Evolutionary conservation across 2,888 invertebrate genomes (phyloP), one percentile per base, ranked within the genome.

Genomic region (Polydrusus pterygomalis): DNA sequence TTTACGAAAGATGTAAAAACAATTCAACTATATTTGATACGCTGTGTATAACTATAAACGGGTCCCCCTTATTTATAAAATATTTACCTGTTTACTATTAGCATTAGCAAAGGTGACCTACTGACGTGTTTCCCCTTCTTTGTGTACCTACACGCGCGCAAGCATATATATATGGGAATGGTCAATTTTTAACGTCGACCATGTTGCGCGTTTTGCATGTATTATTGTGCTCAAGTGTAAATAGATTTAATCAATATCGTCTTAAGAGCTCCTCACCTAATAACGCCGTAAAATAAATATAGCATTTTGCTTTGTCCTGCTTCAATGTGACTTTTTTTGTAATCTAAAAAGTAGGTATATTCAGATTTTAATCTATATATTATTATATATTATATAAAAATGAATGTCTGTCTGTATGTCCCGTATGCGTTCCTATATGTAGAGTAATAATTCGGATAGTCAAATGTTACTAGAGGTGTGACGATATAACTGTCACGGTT

Each of bases 61-160:
- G 13, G 30, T 25, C 20, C 69, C 58, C 45, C 69, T 45, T 56
- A 43, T 11, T 2, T 49, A 63, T n/a, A 45, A 25, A 43, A 69
- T 58, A 47, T 45, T 56, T 69, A 43, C 68, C 20, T 30, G 49
- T 65, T 30, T 60, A 11, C 10, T 20, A 30, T 64, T 64, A 49
- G 45, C 30, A 64, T 15, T 68, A 11, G 25, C 13, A 69, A 43
- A 56, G n/a, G 69, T 69, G 69, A 69, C 69, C 69, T 25, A 69
- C 56, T 69, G 58, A 69, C 56, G 58, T 45, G 69, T 54, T 69
- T 30, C 69, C 58, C 56, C 13, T 69, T 15, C 45, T 38, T 45
- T 25, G 8, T 9, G 17, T 49, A 25, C 25, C 1, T n/a, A 43
- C 45, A 10, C 8, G 49, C 49, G 64, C 47, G 64, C 47, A 18